phyloP scores from a whole-genome alignment of 1,140 invertebrate species.

The Sitophilus oryzae region DNA sequence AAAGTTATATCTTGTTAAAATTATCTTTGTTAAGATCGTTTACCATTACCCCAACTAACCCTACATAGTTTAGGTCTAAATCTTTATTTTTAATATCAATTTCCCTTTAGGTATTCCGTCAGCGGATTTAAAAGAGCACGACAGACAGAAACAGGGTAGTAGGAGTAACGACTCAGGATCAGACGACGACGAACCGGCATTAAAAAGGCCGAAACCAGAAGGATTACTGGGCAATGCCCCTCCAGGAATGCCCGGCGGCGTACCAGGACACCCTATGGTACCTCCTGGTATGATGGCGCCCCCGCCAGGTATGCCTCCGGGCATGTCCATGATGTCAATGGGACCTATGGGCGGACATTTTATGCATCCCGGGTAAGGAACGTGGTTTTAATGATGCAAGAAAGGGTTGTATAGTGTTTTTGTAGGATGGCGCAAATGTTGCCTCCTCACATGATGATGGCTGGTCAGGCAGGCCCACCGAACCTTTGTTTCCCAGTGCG shows the following conservation, averaged over 20 bases:
- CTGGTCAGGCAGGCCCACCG: conserved; percentile 54
- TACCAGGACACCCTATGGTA: conserved; percentile 50
- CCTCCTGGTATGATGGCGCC: conserved; percentile 56
- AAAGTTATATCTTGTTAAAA: too few relatives aligned
- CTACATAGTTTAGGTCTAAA: too few relatives aligned
- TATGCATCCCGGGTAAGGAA: conserved; percentile 65
- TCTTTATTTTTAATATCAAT: too few relatives aligned
- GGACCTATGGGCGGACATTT: conserved; percentile 67
- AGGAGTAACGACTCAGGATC: conserved; percentile 55
- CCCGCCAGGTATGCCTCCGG: conserved; percentile 50
- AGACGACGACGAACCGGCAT: conserved; percentile 73
- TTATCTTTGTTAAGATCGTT: too few relatives aligned
- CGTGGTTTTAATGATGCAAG: background rate
- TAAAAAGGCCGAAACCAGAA: conserved; percentile 64
- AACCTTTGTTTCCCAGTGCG: conserved; percentile 72
- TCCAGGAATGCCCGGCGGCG: conserved; percentile 45
- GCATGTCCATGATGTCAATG: conserved; percentile 58
- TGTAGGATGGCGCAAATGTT: conserved; percentile 51
- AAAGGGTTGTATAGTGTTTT: conserved; percentile 23
- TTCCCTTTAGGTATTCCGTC: conserved; percentile 69
- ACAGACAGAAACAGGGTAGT: conserved; percentile 70
- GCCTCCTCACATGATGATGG: conserved; percentile 54
- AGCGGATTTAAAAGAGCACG: conserved; percentile 90
- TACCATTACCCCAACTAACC: too few relatives aligned
- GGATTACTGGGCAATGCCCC: conserved; percentile 53